Evolutionary conservation across 2,113 vertebrate species (phyloP), one percentile per base, ranked within the genome.

Genomic region (Lepus americanus): DNA sequence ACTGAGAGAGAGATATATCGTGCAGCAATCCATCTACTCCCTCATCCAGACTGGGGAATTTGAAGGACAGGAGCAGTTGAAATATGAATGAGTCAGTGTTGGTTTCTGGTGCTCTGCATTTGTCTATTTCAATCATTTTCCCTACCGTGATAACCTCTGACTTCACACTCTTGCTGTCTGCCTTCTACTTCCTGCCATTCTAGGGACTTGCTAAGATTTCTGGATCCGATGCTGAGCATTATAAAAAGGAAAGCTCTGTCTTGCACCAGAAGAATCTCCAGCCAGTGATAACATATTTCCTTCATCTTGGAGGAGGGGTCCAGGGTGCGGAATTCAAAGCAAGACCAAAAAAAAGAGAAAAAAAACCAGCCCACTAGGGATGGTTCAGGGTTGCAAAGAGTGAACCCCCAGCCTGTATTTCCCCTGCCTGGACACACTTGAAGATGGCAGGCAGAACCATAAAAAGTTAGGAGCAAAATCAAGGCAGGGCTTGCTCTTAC

Each of bases 131-230:
- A 19, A 25, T 77, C 53, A 63, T 64, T 82, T 20, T 29, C n/a
- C 33, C 25, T 59, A 6, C 53, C 27, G 51, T 88, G 27, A 83
- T 53, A 90, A 83, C 81, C 82, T 92, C 49, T 83, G 67, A 69
- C 25, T 83, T 78, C 33, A 39, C 22, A 90, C 31, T 86, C 33
- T 70, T 77, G n/a, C 33, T 88, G 16, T 8, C 36, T 74, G 84
- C 25, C 39, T 82, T 73, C 72, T 86, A 70, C 74, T 94, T 64
- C 19, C 76, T 93, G 70, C 61, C 79, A 87, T 53, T 93, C 55
- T n/a, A 82, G 81, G 61, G 83, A 87, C 66, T 87, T 33, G 19
- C 29, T 66, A 31, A 83, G 89, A 55, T 73, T 94, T 90, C 90
- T 64, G 51, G 23, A 88, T 44, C 55, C 64, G 59, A 55, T 39